Conservation (phyloP, 2,113 vertebrate species). For the Hippotragus niger region DNA sequence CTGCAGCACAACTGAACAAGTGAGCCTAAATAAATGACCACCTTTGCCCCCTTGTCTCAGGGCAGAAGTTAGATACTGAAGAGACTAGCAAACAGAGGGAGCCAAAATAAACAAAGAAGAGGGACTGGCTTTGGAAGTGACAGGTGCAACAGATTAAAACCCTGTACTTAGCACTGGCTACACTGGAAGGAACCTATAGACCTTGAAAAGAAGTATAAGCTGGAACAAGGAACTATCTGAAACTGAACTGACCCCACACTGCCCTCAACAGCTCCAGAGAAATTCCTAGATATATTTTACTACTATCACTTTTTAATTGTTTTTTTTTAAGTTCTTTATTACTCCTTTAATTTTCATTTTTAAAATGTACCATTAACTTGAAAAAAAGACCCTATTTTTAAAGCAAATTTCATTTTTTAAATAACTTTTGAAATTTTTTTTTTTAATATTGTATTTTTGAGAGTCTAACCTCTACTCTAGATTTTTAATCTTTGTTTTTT, state of each 20-base stretch:
- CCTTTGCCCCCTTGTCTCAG: background rate
- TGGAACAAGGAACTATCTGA: background rate
- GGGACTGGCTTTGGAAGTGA: background rate
- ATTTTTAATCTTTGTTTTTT: background rate
- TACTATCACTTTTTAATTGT: background rate
- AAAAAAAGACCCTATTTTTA: background rate
- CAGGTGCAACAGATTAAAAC: background rate
- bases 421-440: background rate
- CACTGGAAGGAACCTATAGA: background rate
- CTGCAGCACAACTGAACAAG: background rate
- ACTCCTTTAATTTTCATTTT: background rate
- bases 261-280: background rate
- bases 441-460: background rate
- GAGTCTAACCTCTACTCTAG: background rate
- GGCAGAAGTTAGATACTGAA: background rate
- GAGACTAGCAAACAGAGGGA: background rate
- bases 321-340: background rate
- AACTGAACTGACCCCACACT: background rate
- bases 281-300: background rate
- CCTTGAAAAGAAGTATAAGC: background rate
- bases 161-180: background rate
- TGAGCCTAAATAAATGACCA: background rate
- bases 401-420: background rate
- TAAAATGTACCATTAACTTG: background rate
- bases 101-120: background rate